Base-by-base conservation (phyloP, 2,113 vertebrate genomes). In the Pterocles gutturalis region DNA sequence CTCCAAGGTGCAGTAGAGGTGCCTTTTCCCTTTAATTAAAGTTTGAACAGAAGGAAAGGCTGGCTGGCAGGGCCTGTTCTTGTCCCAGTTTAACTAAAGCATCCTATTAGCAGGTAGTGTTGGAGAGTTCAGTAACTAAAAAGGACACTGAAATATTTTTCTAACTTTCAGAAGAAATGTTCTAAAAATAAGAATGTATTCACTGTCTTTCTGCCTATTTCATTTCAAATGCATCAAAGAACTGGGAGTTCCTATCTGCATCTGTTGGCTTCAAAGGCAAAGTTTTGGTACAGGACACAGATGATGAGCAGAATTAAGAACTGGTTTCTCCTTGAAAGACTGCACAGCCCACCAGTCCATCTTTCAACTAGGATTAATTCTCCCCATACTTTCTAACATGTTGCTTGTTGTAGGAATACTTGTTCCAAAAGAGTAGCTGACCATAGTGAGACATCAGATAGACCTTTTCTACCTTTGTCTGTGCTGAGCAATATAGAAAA, bases 1-100 rank as follows among this genome's bases (percentile, higher is more conserved):
- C 66, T 76, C 26, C n/a, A 54, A 58, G 87, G 82, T 90, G 43
- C 46, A 41, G 21, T 33, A 22, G 19, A 69, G 38, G 9, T 61
- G n/a, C 45, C 29, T 87, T 91, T 87, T 83, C 18, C n/a, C 48
- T 76, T 84, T 94, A 89, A 95, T 92, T 96, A 86, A 85, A 86
- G 26, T 83, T 87, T 85, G 65, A 89, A 53, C 34, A 84, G 78
- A 71, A 91, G 13, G 26, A 20, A n/a, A 71, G 55, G 13, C 38
- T 79, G n/a, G 24, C 60, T 95, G 77, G 33, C 45, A 94, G 81
- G 48, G 45, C 43, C 73, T 85, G 41, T 89, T 94, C 84, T 78
- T 79, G 65, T 62, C 89, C 84, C 77, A 93, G 13, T 94, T 97
- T 84, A 96, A 78, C 61, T 65, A 5, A 78, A 91, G 26, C 36